A percentile compares a stretch with the other conserved stretches of the same genome.
These are phyloP conservation scores for Callitettix versicolor DNA, from an alignment of 1,140 invertebrate genomes.

Conservation along the genomic window DNA sequence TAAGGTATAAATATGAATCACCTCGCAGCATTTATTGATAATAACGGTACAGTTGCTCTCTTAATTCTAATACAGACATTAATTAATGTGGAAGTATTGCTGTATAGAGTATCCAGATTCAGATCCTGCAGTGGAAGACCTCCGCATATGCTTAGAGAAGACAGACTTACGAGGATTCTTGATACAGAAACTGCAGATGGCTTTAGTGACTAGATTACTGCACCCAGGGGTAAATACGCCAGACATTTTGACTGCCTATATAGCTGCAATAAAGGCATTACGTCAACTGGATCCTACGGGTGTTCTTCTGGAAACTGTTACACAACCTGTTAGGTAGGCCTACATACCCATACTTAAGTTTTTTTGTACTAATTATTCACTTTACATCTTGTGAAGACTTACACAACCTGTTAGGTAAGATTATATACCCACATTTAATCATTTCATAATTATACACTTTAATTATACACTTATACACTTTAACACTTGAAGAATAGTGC, in stretches of 20 bases:
- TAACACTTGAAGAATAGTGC: no score
- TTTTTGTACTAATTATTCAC: no score
- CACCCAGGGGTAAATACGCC: conserved; percentile 94
- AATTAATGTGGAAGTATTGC: no score
- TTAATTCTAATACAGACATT: no score
- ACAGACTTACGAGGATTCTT: conserved; percentile 71
- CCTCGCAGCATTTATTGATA: no score
- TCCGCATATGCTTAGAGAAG: conserved; percentile 73
- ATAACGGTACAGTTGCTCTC: no score
- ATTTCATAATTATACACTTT: no score
- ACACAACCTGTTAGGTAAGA: no score
- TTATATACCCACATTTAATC: no score
- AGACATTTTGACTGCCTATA: conserved; percentile 93
- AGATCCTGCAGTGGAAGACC: conserved; percentile 81
- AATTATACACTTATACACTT: no score
- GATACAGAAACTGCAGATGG: conserved; percentile 63
- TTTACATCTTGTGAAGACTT: background rate
- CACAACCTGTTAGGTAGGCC: conserved; percentile 74
- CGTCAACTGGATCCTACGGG: conserved; percentile 85
- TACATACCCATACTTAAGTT: background rate
- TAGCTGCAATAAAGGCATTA: conserved; percentile 86
- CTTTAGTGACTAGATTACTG: conserved; percentile 69
- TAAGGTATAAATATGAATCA: no score
- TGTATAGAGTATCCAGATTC: conserved; percentile 84
- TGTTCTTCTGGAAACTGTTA: conserved; percentile 87